Evolutionary conservation across 2,888 invertebrate species (phyloP).

Genomic region (Frankliniella fusca): DNA sequence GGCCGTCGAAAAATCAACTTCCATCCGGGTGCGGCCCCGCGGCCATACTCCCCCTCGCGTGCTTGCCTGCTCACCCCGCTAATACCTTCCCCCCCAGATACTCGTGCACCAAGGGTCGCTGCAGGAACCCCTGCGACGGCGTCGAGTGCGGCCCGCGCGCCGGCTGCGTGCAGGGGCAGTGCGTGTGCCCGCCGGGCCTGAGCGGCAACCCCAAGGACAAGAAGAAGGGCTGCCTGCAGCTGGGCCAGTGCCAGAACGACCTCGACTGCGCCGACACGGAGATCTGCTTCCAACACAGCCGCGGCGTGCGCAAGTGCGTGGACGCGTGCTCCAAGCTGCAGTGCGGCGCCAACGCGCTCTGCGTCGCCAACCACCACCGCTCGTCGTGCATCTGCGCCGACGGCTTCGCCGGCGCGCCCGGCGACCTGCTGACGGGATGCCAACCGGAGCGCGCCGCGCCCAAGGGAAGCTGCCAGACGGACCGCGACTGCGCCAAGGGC

Average conservation of each 20-base stretch:
- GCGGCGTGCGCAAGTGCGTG: slow-evolving; percentile 73
- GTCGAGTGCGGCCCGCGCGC: slow-evolving; percentile 77
- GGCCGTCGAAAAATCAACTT: slow-evolving; percentile 10
- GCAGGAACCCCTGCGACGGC: slow-evolving; percentile 71
- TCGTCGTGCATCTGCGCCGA: slow-evolving; percentile 82
- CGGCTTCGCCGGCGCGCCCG: slow-evolving; percentile 77
- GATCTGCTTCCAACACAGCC: slow-evolving; percentile 81
- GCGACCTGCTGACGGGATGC: slow-evolving; percentile 73
- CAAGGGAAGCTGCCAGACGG: slow-evolving; percentile 60
- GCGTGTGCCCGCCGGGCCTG: slow-evolving; percentile 74
- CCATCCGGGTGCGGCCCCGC: slow-evolving; percentile 1
- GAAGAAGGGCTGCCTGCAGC: slow-evolving; percentile 64
- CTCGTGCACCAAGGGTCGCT: slow-evolving; percentile 67
- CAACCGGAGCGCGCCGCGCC: slow-evolving; percentile 60
- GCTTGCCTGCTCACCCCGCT: background rate
- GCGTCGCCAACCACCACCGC: slow-evolving; percentile 76
- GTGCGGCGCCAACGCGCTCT: slow-evolving; percentile 85
- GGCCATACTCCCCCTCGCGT: background rate
- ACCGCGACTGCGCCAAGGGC: slow-evolving; percentile 68
- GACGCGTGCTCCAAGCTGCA: slow-evolving; percentile 83
- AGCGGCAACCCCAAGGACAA: slow-evolving; percentile 70
- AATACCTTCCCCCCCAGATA: slow-evolving; percentile 46
- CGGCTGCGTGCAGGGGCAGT: slow-evolving; percentile 72
- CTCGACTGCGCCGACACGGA: slow-evolving; percentile 76
- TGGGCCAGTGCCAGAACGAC: slow-evolving; percentile 75